Evolutionary conservation across 2,888 invertebrate genomes (phyloP).

Genomic region (Tachina lurida): DNA sequence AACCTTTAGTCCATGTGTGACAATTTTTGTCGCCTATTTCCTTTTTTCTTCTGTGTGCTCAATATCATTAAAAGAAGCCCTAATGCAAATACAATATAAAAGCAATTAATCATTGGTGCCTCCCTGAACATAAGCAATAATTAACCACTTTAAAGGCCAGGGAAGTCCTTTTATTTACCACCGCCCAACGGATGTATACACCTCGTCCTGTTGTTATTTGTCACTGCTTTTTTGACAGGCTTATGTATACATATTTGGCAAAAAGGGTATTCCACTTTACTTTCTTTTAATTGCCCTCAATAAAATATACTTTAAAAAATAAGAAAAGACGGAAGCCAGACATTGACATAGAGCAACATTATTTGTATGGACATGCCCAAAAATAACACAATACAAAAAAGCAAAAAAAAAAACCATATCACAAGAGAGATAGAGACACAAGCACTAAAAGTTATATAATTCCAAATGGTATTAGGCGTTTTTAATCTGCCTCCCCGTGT

Average conservation of each 20-base stretch:
- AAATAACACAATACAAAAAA: constrained; percentile 25
- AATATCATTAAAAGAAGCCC: too few relatives aligned
- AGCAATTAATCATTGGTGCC: too few relatives aligned
- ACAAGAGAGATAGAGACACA: constrained; percentile 4
- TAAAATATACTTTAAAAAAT: neutral
- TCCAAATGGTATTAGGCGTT: constrained; percentile 44
- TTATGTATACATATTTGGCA: constrained; percentile 29
- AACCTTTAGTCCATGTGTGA: too few relatives aligned
- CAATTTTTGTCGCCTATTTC: too few relatives aligned
- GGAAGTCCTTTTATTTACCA: neutral
- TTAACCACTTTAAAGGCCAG: neutral
- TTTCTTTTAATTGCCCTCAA: constrained; percentile 28
- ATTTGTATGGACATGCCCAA: constrained; percentile 40
- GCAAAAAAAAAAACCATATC: neutral
- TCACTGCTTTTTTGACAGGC: constrained; percentile 8
- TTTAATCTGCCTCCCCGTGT: constrained; percentile 15
- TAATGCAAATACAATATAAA: too few relatives aligned
- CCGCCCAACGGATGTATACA: neutral
- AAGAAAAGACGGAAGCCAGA: constrained; percentile 34
- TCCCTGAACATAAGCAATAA: neutral
- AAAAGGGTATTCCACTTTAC: neutral
- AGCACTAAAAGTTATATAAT: constrained; percentile 43
- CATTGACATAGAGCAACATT: constrained; percentile 1
- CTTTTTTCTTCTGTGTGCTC: too few relatives aligned
- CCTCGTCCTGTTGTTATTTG: constrained; percentile 5